Conservation (phyloP, 2,888 invertebrate species). For the Achlya flavicornis region DNA sequence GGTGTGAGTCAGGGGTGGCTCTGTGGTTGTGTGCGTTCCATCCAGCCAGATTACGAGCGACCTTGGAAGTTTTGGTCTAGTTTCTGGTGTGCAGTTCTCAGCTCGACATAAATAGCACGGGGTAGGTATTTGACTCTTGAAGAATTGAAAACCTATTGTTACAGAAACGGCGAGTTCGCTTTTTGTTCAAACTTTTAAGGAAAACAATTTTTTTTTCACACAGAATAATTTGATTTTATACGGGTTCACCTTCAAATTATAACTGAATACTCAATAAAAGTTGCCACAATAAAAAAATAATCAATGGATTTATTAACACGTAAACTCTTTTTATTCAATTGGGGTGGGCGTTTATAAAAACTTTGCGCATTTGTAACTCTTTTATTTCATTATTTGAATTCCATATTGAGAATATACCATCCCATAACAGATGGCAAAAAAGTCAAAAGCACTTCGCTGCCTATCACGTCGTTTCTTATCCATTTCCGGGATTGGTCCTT, state of each 20-base stretch:
- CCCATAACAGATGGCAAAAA: background rate
- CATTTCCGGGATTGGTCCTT: constrained; percentile 69
- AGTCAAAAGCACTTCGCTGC: constrained; percentile 12
- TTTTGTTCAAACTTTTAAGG: background rate
- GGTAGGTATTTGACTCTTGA: constrained; percentile 17
- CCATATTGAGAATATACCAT: background rate
- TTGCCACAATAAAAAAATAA: background rate
- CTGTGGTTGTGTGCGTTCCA: constrained; percentile 47
- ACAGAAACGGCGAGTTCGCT: background rate
- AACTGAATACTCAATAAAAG: background rate
- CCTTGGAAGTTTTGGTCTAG: constrained; percentile 80
- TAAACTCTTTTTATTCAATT: background rate
- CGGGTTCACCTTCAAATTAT: background rate
- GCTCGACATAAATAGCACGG: background rate
- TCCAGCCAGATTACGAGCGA: constrained; percentile 49
- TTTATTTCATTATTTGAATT: background rate
- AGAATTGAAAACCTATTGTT: background rate
- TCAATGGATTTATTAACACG: background rate
- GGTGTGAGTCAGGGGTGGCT: constrained; percentile 63
- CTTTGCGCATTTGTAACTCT: background rate
- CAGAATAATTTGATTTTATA: background rate
- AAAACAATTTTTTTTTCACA: background rate
- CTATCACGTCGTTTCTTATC: constrained; percentile 57
- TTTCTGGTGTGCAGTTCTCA: constrained; percentile 42
- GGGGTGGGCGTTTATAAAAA: background rate